Evolutionary conservation across 2,113 vertebrate species (phyloP), one percentile per base, ranked within the genome.

Genomic region (Neodon shergylaensis): DNA sequence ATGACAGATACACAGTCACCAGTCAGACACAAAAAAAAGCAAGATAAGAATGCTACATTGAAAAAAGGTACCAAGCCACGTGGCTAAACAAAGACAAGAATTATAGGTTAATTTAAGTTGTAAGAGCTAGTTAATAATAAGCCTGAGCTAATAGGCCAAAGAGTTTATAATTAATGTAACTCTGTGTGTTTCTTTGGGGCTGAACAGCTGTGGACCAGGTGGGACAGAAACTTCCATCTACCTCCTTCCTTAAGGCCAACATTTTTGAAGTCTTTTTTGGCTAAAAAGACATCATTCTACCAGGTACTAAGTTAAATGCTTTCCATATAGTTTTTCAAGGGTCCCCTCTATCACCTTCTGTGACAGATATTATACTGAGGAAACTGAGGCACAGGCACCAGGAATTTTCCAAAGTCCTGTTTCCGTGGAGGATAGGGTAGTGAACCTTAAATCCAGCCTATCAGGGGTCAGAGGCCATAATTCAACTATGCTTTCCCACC

Each of bases 361-460:
- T 77, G 63, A 26, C 1, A 22, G 36, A 17, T 42, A 7, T 72
- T 76, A 26, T 33, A 4, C 26, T 87, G 63, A 84, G 16, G 83
- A 91, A 39, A 78, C 26, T 19, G 44, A 94, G 88, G 63, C 52
- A 70, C 52, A 42, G 76, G 44, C 36, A 61, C 17, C 8, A 33
- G 74, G 26, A 65, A 47, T 16, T 93, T 88, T 19, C 24, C 42
- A 77, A 63, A 63, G 39, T 93, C 83, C 42, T 21, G 5, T 26
- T 13, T 21, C 4, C 1, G 61, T 12, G 39, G 14, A 44, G 2
- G 49, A 44, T 13, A 0, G 7, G 33, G 3, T 73, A 22, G 28
- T 49, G 26, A 22, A 3, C n/a, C 78, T 61, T 36, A 14, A 89
- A n/a, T 58, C 11, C 78, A 28, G n/a, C 22, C 49, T 72, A 31